Conservation (phyloP, 2,797 vertebrate genomes). For the Morelia viridis region DNA sequence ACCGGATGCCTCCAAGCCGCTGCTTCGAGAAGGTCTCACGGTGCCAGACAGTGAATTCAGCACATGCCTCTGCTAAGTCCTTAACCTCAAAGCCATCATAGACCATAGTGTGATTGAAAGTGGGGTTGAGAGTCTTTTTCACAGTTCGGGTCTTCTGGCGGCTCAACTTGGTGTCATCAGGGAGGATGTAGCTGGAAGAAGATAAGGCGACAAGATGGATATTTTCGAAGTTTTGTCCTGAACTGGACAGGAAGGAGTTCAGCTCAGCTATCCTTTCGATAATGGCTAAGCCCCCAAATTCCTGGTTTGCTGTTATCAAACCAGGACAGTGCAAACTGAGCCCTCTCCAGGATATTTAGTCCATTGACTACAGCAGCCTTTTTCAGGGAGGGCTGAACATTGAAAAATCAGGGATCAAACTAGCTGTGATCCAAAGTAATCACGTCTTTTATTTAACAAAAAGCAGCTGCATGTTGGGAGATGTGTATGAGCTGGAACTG, state of each 20-base stretch:
- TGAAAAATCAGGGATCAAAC: background rate
- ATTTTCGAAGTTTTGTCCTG: background rate
- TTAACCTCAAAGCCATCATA: slow-evolving; percentile 89
- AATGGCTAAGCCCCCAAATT: background rate
- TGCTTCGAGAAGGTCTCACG: slow-evolving; percentile 73
- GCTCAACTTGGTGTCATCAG: slow-evolving; percentile 86
- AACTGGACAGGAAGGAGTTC: background rate
- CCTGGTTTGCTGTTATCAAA: background rate
- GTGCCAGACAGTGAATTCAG: slow-evolving; percentile 89
- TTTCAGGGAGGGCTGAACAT: background rate
- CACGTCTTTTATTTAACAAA: background rate
- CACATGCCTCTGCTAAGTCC: slow-evolving; percentile 89
- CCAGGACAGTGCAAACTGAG: background rate
- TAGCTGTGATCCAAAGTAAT: background rate
- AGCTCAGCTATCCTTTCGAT: too few species aligned
- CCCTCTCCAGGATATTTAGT: background rate
- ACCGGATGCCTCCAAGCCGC: slow-evolving; percentile 85
- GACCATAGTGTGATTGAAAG: slow-evolving; percentile 98
- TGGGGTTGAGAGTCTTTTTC: slow-evolving; percentile 82
- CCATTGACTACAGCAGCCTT: background rate
- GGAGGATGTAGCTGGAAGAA: slow-evolving; percentile 84
- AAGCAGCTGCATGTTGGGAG: too few species aligned
- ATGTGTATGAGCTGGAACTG: too few species aligned
- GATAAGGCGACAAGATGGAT: too few species aligned
- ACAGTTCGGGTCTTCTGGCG: slow-evolving; percentile 88